Conservation (phyloP, 2,888 invertebrate genomes). For the Dryadula phaetusa region DNA sequence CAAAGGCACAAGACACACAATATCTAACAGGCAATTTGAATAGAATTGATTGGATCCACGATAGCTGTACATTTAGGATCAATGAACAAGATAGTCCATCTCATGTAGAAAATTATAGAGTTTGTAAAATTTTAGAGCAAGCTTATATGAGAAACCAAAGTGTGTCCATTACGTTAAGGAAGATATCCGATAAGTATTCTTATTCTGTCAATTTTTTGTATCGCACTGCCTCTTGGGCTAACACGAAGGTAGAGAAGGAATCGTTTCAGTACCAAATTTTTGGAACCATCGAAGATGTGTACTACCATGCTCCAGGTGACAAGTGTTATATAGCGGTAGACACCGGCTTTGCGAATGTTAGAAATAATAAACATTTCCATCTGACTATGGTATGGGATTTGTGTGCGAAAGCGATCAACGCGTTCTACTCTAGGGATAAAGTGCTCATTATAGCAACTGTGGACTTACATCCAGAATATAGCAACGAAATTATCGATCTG, state of each 20-base stretch:
- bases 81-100: neutral
- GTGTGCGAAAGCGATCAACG: slow-evolving; percentile 1
- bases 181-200: neutral
- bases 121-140: neutral
- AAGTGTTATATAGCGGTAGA: slow-evolving; percentile 7
- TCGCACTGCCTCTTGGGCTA: neutral
- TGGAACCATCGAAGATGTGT: neutral
- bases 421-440: slow-evolving; percentile 4
- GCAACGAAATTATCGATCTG: slow-evolving; percentile 5
- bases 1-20: neutral
- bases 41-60: neutral
- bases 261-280: neutral
- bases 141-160: neutral
- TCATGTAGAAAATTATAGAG: neutral
- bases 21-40: neutral
- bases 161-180: neutral
- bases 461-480: neutral
- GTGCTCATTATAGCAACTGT: slow-evolving; percentile 2
- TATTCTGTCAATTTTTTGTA: neutral
- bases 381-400: slow-evolving; percentile 1
- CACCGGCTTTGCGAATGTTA: neutral
- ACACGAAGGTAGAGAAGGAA: neutral
- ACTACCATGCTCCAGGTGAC: neutral
- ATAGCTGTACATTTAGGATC: slow-evolving; percentile 1
- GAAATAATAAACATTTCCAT: slow-evolving; percentile 2